Evolutionary conservation across 2,797 vertebrate genomes (phyloP).

Genomic region (Oryzias dopingdopingensis): DNA sequence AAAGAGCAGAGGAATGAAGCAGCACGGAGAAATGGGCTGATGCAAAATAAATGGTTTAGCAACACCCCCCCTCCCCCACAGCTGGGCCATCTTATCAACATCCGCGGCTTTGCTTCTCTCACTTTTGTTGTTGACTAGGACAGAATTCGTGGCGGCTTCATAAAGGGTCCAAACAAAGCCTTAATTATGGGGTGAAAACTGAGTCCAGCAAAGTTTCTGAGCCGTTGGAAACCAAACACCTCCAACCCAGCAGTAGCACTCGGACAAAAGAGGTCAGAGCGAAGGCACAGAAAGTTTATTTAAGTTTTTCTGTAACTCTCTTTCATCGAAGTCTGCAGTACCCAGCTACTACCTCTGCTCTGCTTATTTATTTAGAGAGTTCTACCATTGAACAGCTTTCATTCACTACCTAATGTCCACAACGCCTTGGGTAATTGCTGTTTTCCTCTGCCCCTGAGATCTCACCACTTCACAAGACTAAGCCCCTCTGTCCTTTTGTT

Average conservation of each 20-base stretch:
- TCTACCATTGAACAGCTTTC: conserved; percentile 61
- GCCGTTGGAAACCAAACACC: conserved; percentile 64
- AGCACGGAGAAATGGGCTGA: conserved; percentile 54
- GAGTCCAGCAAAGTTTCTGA: conserved; percentile 23
- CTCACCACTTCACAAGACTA: conserved; percentile 64
- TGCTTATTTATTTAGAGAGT: conserved; percentile 71
- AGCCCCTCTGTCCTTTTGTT: conserved; percentile 73
- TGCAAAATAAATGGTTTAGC: conserved; percentile 65
- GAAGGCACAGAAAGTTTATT: conserved; percentile 69
- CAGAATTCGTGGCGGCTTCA: conserved; percentile 30
- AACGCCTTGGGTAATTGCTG: conserved; percentile 70
- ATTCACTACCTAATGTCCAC: conserved; percentile 72
- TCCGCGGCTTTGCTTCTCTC: conserved; percentile 42
- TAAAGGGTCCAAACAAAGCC: conserved; percentile 28
- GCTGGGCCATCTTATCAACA: conserved; percentile 54
- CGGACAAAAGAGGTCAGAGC: conserved; percentile 63
- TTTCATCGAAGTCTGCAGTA: conserved; percentile 58
- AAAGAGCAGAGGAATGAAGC: conserved; percentile 64
- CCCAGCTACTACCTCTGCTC: conserved; percentile 55
- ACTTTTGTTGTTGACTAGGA: conserved; percentile 41
- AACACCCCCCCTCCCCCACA: conserved; percentile 43
- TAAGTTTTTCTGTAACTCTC: conserved; percentile 62
- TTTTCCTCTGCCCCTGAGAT: conserved; percentile 72
- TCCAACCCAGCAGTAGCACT: conserved; percentile 53
- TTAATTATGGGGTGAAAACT: conserved; percentile 48